Base-by-base conservation (phyloP, 2,888 invertebrate genomes). In the Anthrax anthrax region DNA sequence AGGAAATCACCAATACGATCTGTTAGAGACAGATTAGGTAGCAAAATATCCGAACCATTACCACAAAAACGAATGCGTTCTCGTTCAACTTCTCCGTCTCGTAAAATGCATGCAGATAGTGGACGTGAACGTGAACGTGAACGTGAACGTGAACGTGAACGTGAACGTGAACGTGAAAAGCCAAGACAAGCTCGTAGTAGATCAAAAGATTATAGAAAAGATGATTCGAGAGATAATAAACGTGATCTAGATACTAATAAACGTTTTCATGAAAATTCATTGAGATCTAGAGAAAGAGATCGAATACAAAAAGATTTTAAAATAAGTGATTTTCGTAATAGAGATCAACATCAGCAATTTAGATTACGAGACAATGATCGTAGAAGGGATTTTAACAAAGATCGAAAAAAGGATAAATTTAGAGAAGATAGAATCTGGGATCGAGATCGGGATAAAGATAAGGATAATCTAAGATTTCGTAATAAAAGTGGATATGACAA, bases 1-100 rank as follows among this genome's bases (percentile, higher is more conserved):
- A 70, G 70, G 18, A 1, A 4, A 18, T 43, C 47, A 46, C 78
- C 81, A 1, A 76, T 76, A 1, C 72, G 80, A 54, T 84, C 87
- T 1, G 80, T 85, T 1, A 87, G 86, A 63, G 87, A 87, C 52
- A 73, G 88, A 39, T 70, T 88, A 4, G 88, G 87, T 1, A 81
- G 82, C 1, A 51, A 52, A 43, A 42, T 50, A 39, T 50, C 46
- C 12, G 49, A 51, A 12, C 44, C 46, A 12, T 1, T 6, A 16
- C 16, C 37, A 4, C 16, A 16, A 12, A 46, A 37, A 58, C 57
- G 27, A 52, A 55, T n/a, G 52, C 53, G 37, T 48, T 55, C 47
- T 51, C 59, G 29, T 51, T 58, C 34, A 47, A 58, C 18, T 41
- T 48, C 27, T 46, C 56, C 42, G 23, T 47, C 42, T 14, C 44